Percentiles rank a stretch among this genome's conserved stretches.
phyloP scores from a whole-genome alignment of 2,113 vertebrate genomes.

The Azemiops feae region DNA sequence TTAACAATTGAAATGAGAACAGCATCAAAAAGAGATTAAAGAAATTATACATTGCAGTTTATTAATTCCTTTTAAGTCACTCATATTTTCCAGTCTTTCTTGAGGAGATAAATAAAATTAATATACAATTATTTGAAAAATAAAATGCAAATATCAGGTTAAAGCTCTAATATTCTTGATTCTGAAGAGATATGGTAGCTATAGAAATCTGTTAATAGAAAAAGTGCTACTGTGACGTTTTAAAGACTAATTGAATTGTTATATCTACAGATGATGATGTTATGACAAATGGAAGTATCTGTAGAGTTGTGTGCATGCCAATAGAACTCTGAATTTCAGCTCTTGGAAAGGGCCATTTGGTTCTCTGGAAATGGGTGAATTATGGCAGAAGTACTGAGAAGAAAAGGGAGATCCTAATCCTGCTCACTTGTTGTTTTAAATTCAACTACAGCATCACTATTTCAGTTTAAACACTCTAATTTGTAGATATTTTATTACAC shows the following conservation, averaged over 20 bases:
- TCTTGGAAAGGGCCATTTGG: background rate
- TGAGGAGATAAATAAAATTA: background rate
- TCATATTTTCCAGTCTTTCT: conserved; percentile 19
- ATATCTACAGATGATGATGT: background rate
- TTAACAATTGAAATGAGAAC: conserved; percentile 10
- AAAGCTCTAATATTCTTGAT: background rate
- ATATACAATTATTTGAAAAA: background rate
- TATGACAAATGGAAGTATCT: background rate
- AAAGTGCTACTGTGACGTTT: background rate
- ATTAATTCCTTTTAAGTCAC: conserved; percentile 9
- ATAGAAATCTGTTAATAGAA: background rate
- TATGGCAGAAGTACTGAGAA: background rate
- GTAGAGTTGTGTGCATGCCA: background rate
- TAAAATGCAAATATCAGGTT: background rate
- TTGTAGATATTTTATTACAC: background rate
- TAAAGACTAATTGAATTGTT: background rate
- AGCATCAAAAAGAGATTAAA: background rate
- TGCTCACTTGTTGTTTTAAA: background rate
- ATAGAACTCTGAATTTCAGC: too few relatives aligned
- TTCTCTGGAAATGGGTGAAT: background rate
- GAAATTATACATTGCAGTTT: background rate
- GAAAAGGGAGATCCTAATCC: background rate
- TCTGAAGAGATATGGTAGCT: background rate
- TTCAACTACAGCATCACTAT: background rate
- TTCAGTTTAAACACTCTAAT: background rate